A percentile compares a stretch with the other conserved stretches of the same genome.
Conservation (phyloP, 2,797 vertebrate species). For the Sebastes vulpes region DNA sequence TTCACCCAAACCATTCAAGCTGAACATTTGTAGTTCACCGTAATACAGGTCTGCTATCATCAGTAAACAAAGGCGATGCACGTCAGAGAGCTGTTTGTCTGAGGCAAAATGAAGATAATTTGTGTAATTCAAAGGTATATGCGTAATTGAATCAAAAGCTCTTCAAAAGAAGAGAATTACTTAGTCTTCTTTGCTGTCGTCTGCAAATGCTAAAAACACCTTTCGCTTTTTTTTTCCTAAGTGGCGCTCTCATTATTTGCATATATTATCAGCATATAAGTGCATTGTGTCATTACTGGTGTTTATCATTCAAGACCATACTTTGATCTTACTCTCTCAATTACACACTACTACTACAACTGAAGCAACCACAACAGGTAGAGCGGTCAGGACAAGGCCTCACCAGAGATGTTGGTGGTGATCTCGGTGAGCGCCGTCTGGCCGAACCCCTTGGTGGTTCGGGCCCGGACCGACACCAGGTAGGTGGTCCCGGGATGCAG, state of each 20-base stretch:
- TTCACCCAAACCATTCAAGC: constrained; percentile 14
- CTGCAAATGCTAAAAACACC: neutral
- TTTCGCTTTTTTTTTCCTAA: neutral
- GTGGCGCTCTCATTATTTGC: neutral
- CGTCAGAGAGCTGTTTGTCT: constrained; percentile 20
- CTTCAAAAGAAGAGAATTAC: constrained; percentile 14
- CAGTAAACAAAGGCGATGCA: constrained; percentile 10
- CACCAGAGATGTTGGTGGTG: constrained; percentile 98
- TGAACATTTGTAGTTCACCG: constrained; percentile 26
- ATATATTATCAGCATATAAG: neutral
- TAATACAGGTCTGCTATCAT: constrained; percentile 23
- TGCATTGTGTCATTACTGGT: neutral
- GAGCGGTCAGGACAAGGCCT: neutral
- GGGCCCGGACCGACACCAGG: constrained; percentile 94
- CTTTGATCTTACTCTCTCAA: neutral
- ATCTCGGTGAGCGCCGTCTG: constrained; percentile 95
- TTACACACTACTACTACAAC: neutral
- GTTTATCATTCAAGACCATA: neutral
- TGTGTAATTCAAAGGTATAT: constrained; percentile 25
- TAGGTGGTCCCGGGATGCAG: constrained; percentile 97
- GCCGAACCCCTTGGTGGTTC: constrained; percentile 94
- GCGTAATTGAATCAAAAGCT: constrained; percentile 35
- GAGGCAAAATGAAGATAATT: constrained; percentile 15
- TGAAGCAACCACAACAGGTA: neutral
- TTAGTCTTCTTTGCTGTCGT: neutral